Evolutionary conservation across 2,888 invertebrate genomes (phyloP).

Genomic region (Rotaria socialis): DNA sequence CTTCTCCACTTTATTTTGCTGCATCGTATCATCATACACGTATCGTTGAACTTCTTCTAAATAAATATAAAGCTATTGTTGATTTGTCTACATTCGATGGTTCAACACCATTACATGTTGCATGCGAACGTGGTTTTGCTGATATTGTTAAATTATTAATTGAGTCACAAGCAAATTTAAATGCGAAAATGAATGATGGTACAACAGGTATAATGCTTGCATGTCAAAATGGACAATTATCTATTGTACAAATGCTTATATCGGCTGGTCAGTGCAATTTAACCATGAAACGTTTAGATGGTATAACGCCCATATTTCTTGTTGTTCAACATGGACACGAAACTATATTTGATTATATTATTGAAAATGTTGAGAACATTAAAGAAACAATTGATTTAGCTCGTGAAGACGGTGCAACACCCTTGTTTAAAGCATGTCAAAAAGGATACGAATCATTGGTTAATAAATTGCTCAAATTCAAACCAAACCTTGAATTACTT

Average conservation of each 20-base stretch:
- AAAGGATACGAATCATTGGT: constrained; percentile 16
- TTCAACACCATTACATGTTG: background rate
- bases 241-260: constrained; percentile 9
- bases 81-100: constrained; percentile 29
- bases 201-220: constrained; percentile 2
- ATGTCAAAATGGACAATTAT: constrained; percentile 34
- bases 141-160: constrained; percentile 17
- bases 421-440: constrained; percentile 30
- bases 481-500: background rate
- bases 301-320: background rate
- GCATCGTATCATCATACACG: constrained; percentile 4
- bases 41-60: constrained; percentile 12
- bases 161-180: background rate
- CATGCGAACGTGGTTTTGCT: background rate
- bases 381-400: background rate
- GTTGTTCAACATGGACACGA: constrained; percentile 28
- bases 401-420: constrained; percentile 25
- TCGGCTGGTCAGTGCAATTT: background rate
- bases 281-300: background rate
- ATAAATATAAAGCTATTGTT: constrained; percentile 8
- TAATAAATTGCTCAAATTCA: constrained; percentile 13
- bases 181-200: constrained; percentile 11
- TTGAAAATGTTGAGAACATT: background rate
- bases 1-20: constrained; percentile 20
- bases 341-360: constrained; percentile 9